These are phyloP conservation scores for Morone saxatilis DNA, from an alignment of 2,113 vertebrate genomes.

Conservation along the genomic window DNA sequence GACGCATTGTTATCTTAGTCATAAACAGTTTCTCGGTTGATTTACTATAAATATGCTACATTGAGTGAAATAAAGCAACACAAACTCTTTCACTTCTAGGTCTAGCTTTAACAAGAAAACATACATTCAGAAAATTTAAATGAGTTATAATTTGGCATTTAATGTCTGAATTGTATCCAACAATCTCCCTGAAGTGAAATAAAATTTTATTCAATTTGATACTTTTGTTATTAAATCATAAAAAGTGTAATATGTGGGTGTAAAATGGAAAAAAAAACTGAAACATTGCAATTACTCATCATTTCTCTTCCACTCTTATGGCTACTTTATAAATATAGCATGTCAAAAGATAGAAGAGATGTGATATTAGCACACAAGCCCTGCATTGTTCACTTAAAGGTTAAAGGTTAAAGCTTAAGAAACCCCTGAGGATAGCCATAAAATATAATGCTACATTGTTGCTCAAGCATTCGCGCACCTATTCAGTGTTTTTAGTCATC, in stretches of 20 bases:
- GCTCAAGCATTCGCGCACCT: not conserved
- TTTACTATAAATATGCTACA: not conserved
- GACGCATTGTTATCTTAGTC: not conserved
- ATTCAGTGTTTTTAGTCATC: not conserved
- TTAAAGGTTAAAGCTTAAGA: not conserved
- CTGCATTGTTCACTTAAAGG: not conserved
- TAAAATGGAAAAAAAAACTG: no score
- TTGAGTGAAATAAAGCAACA: not conserved
- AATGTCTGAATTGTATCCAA: constrained; percentile 9
- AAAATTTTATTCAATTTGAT: not conserved
- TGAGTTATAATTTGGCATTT: not conserved
- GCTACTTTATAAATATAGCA: not conserved
- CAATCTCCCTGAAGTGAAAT: constrained; percentile 7
- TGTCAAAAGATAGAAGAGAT: not conserved
- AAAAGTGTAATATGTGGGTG: no score
- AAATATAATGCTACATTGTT: not conserved
- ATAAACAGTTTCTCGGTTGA: not conserved
- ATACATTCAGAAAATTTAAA: not conserved
- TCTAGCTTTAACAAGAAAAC: not conserved
- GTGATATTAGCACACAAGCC: not conserved
- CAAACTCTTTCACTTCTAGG: not conserved
- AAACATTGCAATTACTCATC: not conserved
- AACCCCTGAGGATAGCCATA: not conserved
- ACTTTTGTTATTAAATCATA: not conserved
- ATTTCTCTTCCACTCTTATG: not conserved